Evolutionary conservation across 2,888 invertebrate species (phyloP), one percentile per base, ranked within the genome.

Genomic region (Trachelus troglodyta): DNA sequence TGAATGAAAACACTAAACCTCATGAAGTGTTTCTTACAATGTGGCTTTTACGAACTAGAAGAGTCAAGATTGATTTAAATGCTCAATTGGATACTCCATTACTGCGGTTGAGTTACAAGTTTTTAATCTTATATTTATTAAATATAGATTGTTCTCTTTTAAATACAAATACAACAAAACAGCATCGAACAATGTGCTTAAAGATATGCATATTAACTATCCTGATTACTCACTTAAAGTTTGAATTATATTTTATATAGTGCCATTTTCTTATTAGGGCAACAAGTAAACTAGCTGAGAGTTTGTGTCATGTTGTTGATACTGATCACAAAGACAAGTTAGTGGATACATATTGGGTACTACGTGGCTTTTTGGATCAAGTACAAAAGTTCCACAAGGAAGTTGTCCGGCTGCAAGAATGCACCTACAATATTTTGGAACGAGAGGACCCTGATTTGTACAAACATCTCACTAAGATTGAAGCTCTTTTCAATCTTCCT

Each of bases 321-420:
- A 94, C 95, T 84, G 95, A 96, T 84, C 82, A 86, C 33, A 87
- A 90, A 37, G 87, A 90, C 34, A 89, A 87, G 73, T 74, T 89
- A 31, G 94, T 95, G 0, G 97, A 97, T 85, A 94, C 95, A 0
- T 98, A 96, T 92, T 98, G 97, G 97, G 92, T 97, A 74, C 94
- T 96, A 0, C 96, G 95, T 88, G 95, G 94, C 33, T 95, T 98
- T 85, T 95, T 95, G 79, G 94, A 94, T 79, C 94, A 95, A 75
- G 94, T 96, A 4, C 92, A 93, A 71, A 94, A 93, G 84, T 95
- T 95, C 89, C 93, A 94, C 84, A 93, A 93, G 74, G 96, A 96
- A 82, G 92, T 95, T 34, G 92, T 92, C 0, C 94, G 94, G 82
- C 90, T 97, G 9, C 94, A 95, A 82, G 95, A 96, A 79, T 93